These are phyloP conservation scores for Listronotus bonariensis DNA, from an alignment of 1,140 invertebrate genomes.

Conservation along the genomic window DNA sequence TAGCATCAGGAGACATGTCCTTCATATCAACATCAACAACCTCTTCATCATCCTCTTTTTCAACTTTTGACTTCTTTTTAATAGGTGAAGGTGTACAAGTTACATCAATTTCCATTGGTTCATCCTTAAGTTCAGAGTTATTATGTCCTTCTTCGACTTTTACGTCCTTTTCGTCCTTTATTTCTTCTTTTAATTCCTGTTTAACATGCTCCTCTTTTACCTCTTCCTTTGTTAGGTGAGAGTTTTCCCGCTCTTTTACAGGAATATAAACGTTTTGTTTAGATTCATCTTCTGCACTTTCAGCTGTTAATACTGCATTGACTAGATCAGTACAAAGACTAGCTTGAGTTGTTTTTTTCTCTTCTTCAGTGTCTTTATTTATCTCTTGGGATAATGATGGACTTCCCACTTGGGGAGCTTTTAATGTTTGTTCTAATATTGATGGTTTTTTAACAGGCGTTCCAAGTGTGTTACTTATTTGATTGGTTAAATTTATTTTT, in stretches of 20 bases:
- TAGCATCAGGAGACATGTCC: slow-evolving; percentile 46
- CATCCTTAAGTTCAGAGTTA: slow-evolving; percentile 41
- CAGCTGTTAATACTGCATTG: slow-evolving; percentile 62
- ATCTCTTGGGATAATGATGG: background rate
- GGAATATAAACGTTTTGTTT: slow-evolving; percentile 55
- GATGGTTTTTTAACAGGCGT: slow-evolving; percentile 54
- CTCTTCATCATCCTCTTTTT: slow-evolving; percentile 24
- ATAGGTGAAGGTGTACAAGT: slow-evolving; percentile 16
- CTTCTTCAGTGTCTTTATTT: slow-evolving; percentile 30
- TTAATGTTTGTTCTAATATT: slow-evolving; percentile 60
- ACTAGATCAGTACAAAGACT: slow-evolving; percentile 64
- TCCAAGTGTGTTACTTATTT: background rate
- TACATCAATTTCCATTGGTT: slow-evolving; percentile 36
- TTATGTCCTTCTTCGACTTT: background rate
- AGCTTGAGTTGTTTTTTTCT: slow-evolving; percentile 38
- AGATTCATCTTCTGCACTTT: slow-evolving; percentile 60
- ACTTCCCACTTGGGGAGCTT: slow-evolving; percentile 45
- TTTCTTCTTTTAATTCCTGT: slow-evolving; percentile 58
- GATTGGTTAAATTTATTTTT: slow-evolving; percentile 36
- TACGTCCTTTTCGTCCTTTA: slow-evolving; percentile 41
- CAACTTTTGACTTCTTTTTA: slow-evolving; percentile 13
- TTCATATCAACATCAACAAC: slow-evolving; percentile 47
- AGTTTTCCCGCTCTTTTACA: slow-evolving; percentile 48
- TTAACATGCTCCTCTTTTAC: slow-evolving; percentile 58
- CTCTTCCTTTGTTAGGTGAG: slow-evolving; percentile 57